A percentile compares a stretch with the other conserved stretches of the same genome.
phyloP scores from a whole-genome alignment of 37 sponge, comb jelly and placozoan genomes.

The Eunapius fragilis region DNA sequence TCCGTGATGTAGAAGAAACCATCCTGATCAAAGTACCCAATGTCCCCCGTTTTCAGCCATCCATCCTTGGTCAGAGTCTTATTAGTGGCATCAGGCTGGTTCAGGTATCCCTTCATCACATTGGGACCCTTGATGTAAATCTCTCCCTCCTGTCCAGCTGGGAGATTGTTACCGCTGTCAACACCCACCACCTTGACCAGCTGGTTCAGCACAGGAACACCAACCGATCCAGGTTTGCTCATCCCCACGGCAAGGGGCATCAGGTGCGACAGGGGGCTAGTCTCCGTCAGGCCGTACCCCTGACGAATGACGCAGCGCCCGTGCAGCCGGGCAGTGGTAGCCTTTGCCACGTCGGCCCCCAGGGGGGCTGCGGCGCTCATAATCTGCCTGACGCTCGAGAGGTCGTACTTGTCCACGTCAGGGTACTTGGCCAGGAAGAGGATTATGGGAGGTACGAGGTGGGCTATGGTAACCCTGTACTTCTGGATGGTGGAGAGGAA shows the following conservation, averaged over 20 bases:
- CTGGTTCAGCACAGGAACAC: slow-evolving; percentile 48
- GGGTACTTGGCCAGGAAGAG: slow-evolving; percentile 89
- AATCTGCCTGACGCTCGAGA: slow-evolving; percentile 54
- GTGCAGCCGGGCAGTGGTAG: slow-evolving; percentile 40
- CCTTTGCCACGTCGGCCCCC: slow-evolving; percentile 65
- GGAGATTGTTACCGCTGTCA: slow-evolving; percentile 46
- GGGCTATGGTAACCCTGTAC: slow-evolving; percentile 36
- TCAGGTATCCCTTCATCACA: slow-evolving; percentile 90
- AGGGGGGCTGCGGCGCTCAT: slow-evolving; percentile 87
- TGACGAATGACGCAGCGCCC: slow-evolving; percentile 41
- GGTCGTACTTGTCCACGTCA: slow-evolving; percentile 77
- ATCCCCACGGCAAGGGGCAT: slow-evolving; percentile 11
- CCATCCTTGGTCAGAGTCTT: slow-evolving; percentile 68
- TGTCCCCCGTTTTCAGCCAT: slow-evolving; percentile 86
- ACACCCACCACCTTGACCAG: slow-evolving; percentile 57
- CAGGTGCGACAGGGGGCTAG: slow-evolving; percentile 70
- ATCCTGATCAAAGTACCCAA: slow-evolving; percentile 82
- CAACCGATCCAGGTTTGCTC: slow-evolving; percentile 62
- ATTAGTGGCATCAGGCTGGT: slow-evolving; percentile 70
- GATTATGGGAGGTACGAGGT: slow-evolving; percentile 80
- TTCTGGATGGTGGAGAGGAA: slow-evolving; percentile 66
- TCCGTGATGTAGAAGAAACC: slow-evolving; percentile 86
- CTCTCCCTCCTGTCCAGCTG: slow-evolving; percentile 69
- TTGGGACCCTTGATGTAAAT: slow-evolving; percentile 78
- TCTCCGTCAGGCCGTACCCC: slow-evolving; percentile 88